Base-by-base conservation (phyloP, 2,888 invertebrate species). In the Polymixis flavicincta region DNA sequence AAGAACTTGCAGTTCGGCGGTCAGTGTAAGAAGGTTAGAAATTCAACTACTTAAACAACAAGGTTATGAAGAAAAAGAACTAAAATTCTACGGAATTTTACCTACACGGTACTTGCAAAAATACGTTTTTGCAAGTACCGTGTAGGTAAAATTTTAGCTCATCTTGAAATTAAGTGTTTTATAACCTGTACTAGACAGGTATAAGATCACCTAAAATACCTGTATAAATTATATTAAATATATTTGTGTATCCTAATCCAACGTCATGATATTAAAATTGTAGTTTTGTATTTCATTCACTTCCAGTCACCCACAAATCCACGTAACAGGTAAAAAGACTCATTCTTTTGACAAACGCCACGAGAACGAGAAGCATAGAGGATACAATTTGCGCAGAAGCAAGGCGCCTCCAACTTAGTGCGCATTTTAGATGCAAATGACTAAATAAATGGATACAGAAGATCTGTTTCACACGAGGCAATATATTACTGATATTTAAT, bases 311-410 rank as follows among this genome's bases (percentile, higher is more conserved):
- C 14, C 3, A 11, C 60, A 71, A 63, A 60, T 71, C 70, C 54
- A 37, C 22, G 70, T 71, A 28, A 55, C 80, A 85, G 87, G 91
- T 89, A 92, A 92, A 94, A 93, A 92, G 88, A 92, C 92, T 92
- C 91, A 92, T 94, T 94, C 93, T 93, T 93, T 93, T 94, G 93
- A 94, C 92, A 93, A 94, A 93, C 92, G 91, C 90, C 87, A 83
- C 86, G 85, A 82, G 88, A 82, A 86, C 85, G 86, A 87, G 87
- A 83, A 87, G 77, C 90, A 86, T 79, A 78, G 88, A 88, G 93
- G 92, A 93, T 92, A 94, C 94, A 94, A 95, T 94, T 93, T 93
- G 92, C 90, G 89, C 90, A 85, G 88, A 91, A 89, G 92, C 89
- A 84, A 87, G 90, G 90, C 88, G 92, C 86, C 85, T 89, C 88